A percentile compares a stretch with the other conserved stretches of the same genome.
phyloP scores from a whole-genome alignment of 2,797 vertebrate species.

The Rhabdomys pumilio region DNA sequence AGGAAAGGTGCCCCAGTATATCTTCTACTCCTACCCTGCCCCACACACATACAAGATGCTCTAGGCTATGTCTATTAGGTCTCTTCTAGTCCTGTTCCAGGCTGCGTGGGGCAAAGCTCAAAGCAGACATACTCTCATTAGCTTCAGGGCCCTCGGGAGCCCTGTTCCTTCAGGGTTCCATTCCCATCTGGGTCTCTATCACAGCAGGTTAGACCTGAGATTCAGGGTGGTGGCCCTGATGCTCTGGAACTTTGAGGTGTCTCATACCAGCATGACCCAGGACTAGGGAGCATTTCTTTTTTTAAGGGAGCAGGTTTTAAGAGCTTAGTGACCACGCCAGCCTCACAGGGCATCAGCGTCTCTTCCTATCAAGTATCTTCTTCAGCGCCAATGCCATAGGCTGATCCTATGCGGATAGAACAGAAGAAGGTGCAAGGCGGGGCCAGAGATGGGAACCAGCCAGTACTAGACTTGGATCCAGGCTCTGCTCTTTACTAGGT shows the following conservation, averaged over 20 bases:
- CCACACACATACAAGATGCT: background rate
- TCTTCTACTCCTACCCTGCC: too few species aligned
- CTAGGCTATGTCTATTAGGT: background rate
- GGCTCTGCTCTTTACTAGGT: background rate
- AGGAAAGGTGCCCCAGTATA: background rate
- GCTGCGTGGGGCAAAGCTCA: background rate
- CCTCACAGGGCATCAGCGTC: too few species aligned
- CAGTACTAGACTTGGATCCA: background rate
- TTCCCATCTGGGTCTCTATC: background rate
- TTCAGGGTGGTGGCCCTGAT: background rate
- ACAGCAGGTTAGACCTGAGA: background rate
- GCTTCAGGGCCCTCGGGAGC: background rate
- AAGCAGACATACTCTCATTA: background rate
- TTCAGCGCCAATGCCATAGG: background rate
- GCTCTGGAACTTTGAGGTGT: background rate
- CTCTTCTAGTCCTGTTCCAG: background rate
- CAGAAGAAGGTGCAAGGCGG: background rate
- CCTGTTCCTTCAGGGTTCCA: background rate
- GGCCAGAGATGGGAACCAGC: background rate
- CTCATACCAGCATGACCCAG: background rate
- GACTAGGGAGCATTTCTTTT: background rate
- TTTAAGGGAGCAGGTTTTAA: background rate
- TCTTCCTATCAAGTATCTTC: background rate
- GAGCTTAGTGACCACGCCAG: background rate
- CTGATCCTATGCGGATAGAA: background rate